These are phyloP conservation scores for Odontophorus gujanensis DNA, from an alignment of 2,113 vertebrate species.

Conservation along the genomic window DNA sequence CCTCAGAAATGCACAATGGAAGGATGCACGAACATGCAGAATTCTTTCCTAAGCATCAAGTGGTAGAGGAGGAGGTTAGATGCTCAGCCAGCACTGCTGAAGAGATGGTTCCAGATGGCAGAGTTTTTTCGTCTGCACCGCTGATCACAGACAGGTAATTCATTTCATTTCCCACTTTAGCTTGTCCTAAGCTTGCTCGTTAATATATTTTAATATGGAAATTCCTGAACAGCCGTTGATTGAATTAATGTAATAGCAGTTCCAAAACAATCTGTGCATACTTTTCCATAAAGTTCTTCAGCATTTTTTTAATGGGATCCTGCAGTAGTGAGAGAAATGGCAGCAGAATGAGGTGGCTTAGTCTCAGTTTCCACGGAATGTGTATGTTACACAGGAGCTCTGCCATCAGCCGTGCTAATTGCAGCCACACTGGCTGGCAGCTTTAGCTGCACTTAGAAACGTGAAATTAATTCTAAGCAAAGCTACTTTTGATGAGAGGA, in stretches of 20 bases:
- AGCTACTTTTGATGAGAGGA: neutral
- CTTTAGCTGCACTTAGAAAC: neutral
- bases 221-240: neutral
- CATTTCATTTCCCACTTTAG: neutral
- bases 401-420: too few species aligned
- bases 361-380: neutral
- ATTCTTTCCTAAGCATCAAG: constrained; percentile 70
- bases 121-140: neutral
- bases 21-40: constrained; percentile 70
- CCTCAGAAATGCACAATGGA: constrained; percentile 82
- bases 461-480: neutral
- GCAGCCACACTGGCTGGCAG: neutral
- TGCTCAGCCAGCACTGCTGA: neutral
- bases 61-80: constrained; percentile 29
- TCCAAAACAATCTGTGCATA: neutral
- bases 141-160: constrained; percentile 70
- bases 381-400: neutral
- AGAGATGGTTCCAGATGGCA: constrained; percentile 55
- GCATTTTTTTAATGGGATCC: fast-evolving
- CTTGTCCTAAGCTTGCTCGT: neutral
- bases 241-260: too few species aligned
- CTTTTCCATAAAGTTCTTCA: neutral
- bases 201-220: neutral
- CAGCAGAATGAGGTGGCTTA: neutral
- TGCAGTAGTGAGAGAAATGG: neutral